Evolutionary conservation across 2,113 vertebrate genomes (phyloP).

Genomic region (Coryphaenoides rupestris): DNA sequence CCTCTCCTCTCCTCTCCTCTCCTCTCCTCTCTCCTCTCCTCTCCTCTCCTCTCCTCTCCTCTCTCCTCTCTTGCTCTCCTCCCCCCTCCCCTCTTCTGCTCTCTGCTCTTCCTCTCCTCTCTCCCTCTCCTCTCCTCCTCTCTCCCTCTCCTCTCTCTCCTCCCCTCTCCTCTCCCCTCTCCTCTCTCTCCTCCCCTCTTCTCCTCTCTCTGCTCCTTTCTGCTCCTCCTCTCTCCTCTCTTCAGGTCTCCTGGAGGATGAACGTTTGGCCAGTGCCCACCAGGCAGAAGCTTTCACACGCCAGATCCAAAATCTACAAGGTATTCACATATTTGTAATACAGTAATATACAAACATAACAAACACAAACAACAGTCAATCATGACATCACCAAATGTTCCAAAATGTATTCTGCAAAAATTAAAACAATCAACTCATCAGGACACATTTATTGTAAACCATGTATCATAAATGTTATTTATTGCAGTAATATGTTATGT

Average conservation of each 20-base stretch:
- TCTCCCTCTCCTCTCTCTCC: not conserved
- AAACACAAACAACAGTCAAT: not conserved
- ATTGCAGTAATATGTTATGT: not conserved
- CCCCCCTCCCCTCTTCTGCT: constrained; percentile 55
- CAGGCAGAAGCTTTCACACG: constrained; percentile 82
- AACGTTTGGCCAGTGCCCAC: constrained; percentile 82
- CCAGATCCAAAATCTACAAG: constrained; percentile 81
- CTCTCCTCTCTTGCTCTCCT: not conserved
- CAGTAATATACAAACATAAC: not conserved
- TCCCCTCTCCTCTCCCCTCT: constrained; percentile 31
- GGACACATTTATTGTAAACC: no score
- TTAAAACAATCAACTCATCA: no score
- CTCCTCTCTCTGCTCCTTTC: not conserved
- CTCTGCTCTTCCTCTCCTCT: constrained; percentile 36
- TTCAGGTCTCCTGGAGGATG: constrained; percentile 85
- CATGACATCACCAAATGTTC: not conserved
- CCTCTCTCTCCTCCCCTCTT: constrained; percentile 46
- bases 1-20: constrained; percentile 35
- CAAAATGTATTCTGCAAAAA: not conserved
- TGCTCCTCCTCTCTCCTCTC: not conserved
- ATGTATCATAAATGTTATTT: not conserved
- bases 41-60: not conserved
- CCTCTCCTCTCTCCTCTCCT: not conserved
- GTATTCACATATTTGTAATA: constrained; percentile 36
- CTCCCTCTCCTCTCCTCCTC: not conserved